Percentiles rank a stretch among this genome's conserved stretches.
Conservation (phyloP, 53 echinoderm and acorn worm genomes). For the Astropecten irregularis region DNA sequence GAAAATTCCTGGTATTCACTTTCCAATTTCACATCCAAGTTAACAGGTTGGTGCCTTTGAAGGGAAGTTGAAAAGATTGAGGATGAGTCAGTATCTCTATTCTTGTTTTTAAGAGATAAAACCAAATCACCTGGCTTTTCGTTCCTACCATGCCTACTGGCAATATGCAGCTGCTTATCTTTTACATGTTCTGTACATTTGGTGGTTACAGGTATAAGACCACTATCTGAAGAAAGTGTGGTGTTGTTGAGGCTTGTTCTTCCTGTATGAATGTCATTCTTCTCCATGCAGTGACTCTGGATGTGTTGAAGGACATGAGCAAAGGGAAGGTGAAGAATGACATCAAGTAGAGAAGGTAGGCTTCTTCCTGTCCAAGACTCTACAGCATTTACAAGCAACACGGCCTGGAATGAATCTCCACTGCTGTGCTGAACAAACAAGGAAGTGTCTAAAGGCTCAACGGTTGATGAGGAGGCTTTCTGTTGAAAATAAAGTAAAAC, state of each 20-base stretch:
- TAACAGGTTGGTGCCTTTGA: too few species aligned
- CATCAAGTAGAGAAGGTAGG: slow-evolving; percentile 67
- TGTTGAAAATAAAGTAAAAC: neutral
- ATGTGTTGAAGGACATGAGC: slow-evolving; percentile 17
- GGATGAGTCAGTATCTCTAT: too few species aligned
- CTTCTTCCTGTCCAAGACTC: slow-evolving; percentile 37
- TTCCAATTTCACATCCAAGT: neutral
- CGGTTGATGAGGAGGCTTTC: neutral
- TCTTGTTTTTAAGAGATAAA: too few species aligned
- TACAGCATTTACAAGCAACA: slow-evolving; percentile 52
- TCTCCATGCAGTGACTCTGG: neutral
- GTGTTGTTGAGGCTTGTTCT: too few species aligned
- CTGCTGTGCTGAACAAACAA: slow-evolving; percentile 39
- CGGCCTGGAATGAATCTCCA: slow-evolving; percentile 84
- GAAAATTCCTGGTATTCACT: neutral
- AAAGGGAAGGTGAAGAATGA: slow-evolving; percentile 64
- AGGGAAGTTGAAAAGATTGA: too few species aligned
- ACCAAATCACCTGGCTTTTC: too few species aligned
- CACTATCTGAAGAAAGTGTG: too few species aligned
- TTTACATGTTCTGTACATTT: too few species aligned
- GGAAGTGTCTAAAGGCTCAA: neutral
- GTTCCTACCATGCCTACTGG: too few species aligned
- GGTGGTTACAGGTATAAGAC: too few species aligned
- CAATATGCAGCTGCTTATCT: too few species aligned
- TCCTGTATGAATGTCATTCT: too few species aligned